Base-by-base conservation (phyloP, 2,888 invertebrate genomes). In the Himalopsyche kuldschensis region DNA sequence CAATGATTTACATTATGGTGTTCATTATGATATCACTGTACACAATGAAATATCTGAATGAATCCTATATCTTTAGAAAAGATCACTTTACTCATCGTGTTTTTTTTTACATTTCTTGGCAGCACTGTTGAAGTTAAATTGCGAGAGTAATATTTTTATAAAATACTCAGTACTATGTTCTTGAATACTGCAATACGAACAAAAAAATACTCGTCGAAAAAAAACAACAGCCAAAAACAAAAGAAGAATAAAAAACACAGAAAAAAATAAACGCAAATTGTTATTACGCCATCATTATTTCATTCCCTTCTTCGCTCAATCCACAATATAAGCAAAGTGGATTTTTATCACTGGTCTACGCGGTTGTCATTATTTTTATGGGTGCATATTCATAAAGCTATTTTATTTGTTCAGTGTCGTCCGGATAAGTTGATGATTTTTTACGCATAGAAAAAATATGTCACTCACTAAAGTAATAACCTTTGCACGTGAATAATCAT, bases 321-420 rank as follows among this genome's bases (percentile, higher is more conserved):
- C 30, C 63, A 17, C 69, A 69, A 27, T 69, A 69, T 69, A 69
- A 69, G 24, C 69, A 69, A 69, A 80, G 35, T 55, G 80, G 48
- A 35, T n/a, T 80, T 80, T 80, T 80, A 63, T 63, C 63, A 41
- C 32, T 41, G 41, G 76, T 24, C 69, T 69, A 69, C 32, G 76
- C 76, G n/a, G 35, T 80, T 55, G 32, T 55, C 32, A 31, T 80
- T 63, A 63, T 63, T 32, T 31, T 55, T 80, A 80, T 80, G 30
- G 47, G 24, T 80, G 63, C 80, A 80, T 69, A 80, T 69, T 80
- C 80, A 80, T 80, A 80, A 31, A 48, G 55, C 63, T 32, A 48
- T 80, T 30, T 80, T 69, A 69, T 69, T 69, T 27, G 11, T 27
- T 11, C 69, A 69, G 69, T 30, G 69, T 27, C 20, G 69, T 69